These are phyloP conservation scores for Caenorhabditis drosophilae DNA, from an alignment of 2,888 invertebrate genomes.

Conservation along the genomic window DNA sequence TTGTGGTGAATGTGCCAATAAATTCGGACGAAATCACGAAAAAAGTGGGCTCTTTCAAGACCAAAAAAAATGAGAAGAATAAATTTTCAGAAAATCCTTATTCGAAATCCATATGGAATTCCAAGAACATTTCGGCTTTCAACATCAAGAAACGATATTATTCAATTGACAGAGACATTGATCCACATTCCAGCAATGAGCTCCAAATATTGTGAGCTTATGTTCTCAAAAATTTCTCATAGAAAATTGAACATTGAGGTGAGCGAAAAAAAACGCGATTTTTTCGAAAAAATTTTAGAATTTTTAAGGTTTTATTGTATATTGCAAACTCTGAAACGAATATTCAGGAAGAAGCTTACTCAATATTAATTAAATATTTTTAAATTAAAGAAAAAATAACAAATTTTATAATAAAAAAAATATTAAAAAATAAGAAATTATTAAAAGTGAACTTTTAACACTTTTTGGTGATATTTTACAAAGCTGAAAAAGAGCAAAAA, in stretches of 20 bases:
- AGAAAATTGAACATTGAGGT: slow-evolving; percentile 37
- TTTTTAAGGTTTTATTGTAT: slow-evolving; percentile 34
- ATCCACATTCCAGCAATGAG: slow-evolving; percentile 22
- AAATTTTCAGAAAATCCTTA: slow-evolving; percentile 30
- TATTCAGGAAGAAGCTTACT: slow-evolving; percentile 41
- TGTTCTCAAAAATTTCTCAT: slow-evolving; percentile 33
- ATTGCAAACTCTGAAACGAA: slow-evolving; percentile 37
- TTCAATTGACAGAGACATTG: slow-evolving; percentile 16
- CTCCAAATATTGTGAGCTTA: slow-evolving; percentile 21
- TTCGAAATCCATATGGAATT: slow-evolving; percentile 40
- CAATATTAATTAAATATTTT: slow-evolving; percentile 13
- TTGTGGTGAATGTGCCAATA: slow-evolving; percentile 20
- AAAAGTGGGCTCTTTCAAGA: slow-evolving; percentile 5
- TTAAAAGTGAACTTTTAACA: too few species aligned
- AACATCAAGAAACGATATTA: slow-evolving; percentile 30
- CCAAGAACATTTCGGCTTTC: slow-evolving; percentile 34
- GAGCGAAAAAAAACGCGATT: not conserved
- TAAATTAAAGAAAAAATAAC: slow-evolving; percentile 1
- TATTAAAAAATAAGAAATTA: too few species aligned
- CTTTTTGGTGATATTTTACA: too few species aligned
- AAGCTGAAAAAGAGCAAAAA: too few species aligned
- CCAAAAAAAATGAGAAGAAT: not conserved
- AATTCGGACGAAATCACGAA: slow-evolving; percentile 3
- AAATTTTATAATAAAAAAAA: too few species aligned
- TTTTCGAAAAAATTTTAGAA: not conserved